Evolutionary conservation across 2,113 vertebrate genomes (phyloP).

Genomic region (Nannobrachium achirus): DNA sequence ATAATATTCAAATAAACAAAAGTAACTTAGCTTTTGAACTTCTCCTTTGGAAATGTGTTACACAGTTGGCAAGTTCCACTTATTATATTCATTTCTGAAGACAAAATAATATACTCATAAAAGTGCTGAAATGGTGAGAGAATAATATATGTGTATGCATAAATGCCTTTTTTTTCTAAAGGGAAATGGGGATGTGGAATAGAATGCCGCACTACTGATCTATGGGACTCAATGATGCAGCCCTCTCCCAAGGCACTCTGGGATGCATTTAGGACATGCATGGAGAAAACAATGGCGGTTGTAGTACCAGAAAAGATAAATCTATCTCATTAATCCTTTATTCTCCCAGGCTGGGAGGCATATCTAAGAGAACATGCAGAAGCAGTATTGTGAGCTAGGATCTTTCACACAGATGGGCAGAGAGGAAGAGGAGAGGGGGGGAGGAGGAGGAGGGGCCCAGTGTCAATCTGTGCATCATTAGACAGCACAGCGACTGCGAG

Average conservation of each 20-base stretch:
- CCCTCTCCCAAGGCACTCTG: conserved; percentile 69
- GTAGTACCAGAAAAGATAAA: conserved; percentile 80
- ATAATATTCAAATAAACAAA: background rate
- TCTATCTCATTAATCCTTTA: conserved; percentile 82
- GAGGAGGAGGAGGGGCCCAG: conserved; percentile 39
- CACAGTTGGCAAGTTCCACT: background rate
- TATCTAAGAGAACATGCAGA: conserved; percentile 71
- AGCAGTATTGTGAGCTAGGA: conserved; percentile 63
- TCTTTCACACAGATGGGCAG: conserved; percentile 74
- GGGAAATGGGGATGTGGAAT: conserved; percentile 50
- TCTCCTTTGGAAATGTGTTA: background rate
- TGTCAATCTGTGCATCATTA: conserved; percentile 80
- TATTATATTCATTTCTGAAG: conserved; percentile 7
- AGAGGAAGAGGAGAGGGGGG: conserved; percentile 15
- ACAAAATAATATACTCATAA: conserved; percentile 22
- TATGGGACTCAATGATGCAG: conserved; percentile 68
- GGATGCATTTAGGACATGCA: conserved; percentile 72
- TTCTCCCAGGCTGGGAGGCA: conserved; percentile 74
- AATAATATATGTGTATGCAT: conserved; percentile 34
- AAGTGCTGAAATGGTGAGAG: conserved; percentile 31
- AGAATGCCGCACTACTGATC: conserved; percentile 58
- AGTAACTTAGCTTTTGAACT: background rate
- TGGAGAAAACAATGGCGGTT: conserved; percentile 73
- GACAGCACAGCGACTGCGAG: conserved; percentile 57
- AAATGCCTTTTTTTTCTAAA: conserved; percentile 22